These are phyloP conservation scores for Dromas ardeola DNA, from an alignment of 2,113 vertebrate genomes.

Conservation along the genomic window DNA sequence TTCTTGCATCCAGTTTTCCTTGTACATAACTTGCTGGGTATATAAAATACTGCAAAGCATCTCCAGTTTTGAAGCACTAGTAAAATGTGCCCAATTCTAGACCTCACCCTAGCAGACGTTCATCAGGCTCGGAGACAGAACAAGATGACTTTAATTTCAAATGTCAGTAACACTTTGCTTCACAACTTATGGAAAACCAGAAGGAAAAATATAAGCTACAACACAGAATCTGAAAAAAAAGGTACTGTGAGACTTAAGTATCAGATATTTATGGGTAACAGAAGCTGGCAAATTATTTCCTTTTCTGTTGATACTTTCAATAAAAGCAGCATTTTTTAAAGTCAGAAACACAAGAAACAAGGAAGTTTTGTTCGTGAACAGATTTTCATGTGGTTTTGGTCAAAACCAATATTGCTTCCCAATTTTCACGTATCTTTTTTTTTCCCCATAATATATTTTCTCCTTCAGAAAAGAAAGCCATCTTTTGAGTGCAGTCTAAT, in stretches of 20 bases:
- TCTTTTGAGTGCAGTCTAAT: background rate
- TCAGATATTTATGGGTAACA: background rate
- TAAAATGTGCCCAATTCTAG: background rate
- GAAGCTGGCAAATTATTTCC: background rate
- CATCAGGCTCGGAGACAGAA: background rate
- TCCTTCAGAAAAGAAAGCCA: background rate
- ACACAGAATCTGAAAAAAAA: background rate
- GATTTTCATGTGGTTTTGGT: background rate
- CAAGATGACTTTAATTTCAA: background rate
- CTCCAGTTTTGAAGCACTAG: background rate
- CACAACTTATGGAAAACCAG: background rate
- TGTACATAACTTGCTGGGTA: background rate
- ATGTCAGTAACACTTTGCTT: background rate
- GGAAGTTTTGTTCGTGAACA: background rate
- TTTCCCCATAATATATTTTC: background rate
- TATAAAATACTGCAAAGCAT: background rate
- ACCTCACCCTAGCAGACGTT: background rate
- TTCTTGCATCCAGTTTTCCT: background rate
- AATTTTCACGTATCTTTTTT: background rate
- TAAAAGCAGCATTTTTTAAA: background rate
- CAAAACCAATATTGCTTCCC: background rate
- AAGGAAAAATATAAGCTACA: background rate
- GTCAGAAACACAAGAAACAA: background rate
- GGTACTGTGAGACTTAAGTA: background rate
- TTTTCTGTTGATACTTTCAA: background rate